A percentile compares a stretch with the other conserved stretches of the same genome.
These are phyloP conservation scores for Corythoichthys intestinalis DNA, from an alignment of 2,113 vertebrate species.

Conservation along the genomic window DNA sequence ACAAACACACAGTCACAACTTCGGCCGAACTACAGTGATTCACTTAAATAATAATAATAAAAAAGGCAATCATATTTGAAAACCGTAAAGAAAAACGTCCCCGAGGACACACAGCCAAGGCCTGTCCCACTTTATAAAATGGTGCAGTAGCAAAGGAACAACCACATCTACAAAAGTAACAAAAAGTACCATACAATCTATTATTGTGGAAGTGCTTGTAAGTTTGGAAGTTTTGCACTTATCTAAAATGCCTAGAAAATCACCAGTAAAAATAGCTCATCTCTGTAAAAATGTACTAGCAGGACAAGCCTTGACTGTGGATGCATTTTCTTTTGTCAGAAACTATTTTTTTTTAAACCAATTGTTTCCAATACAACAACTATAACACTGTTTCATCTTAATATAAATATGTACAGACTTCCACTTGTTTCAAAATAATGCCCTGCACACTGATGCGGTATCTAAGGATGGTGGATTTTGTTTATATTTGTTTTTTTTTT, in stretches of 20 bases:
- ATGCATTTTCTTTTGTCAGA: conserved; percentile 23
- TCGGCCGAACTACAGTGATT: conserved; percentile 68
- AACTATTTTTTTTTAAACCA: conserved; percentile 26
- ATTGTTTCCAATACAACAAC: conserved; percentile 71
- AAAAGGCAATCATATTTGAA: conserved; percentile 10
- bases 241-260: conserved; percentile 75
- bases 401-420: conserved; percentile 79
- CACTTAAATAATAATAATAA: conserved; percentile 35
- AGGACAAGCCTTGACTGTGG: conserved; percentile 75
- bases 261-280: conserved; percentile 80
- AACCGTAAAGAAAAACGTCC: conserved; percentile 38
- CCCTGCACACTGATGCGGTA: conserved; percentile 70
- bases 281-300: conserved; percentile 78
- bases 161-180: conserved; percentile 73
- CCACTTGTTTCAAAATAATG: conserved; percentile 73
- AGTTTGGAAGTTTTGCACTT: conserved; percentile 68
- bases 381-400: conserved; percentile 71
- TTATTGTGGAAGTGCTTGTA: conserved; percentile 73
- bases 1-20: conserved; percentile 77
- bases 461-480: conserved; percentile 46
- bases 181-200: conserved; percentile 70
- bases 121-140: conserved; percentile 74
- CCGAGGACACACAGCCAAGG: conserved; percentile 72
- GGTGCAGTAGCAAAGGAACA: conserved; percentile 68
- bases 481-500: not conserved